Percentiles rank a stretch among this genome's conserved stretches.
These are phyloP conservation scores for Itoplectis maculator DNA, from an alignment of 2,888 invertebrate genomes.

Conservation along the genomic window DNA sequence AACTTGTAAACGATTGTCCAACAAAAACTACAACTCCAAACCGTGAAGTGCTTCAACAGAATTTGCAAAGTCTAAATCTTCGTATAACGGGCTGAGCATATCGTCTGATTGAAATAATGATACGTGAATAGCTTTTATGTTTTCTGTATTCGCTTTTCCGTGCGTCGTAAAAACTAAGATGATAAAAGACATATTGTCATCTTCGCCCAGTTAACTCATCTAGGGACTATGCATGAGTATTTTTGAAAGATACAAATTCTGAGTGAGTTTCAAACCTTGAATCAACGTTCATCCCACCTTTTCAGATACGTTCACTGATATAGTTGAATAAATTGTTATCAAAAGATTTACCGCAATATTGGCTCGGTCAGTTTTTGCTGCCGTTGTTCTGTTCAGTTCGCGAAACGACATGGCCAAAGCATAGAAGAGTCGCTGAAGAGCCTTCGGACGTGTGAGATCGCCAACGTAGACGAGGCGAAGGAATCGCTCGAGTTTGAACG, in stretches of 20 bases:
- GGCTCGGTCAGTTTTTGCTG: background rate
- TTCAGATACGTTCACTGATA: no score
- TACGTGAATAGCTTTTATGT: background rate
- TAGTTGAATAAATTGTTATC: background rate
- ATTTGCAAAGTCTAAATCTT: background rate
- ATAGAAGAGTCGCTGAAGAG: background rate
- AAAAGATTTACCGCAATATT: background rate
- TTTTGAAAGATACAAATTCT: background rate
- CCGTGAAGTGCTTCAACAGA: background rate
- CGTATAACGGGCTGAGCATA: background rate
- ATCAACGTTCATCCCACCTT: background rate
- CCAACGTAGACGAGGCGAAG: conserved; percentile 28
- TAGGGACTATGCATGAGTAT: background rate
- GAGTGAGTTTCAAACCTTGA: background rate
- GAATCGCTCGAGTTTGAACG: conserved; percentile 73
- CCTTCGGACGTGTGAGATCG: conserved; percentile 33
- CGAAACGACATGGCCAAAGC: background rate
- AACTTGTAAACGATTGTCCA: conserved; percentile 48
- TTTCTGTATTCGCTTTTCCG: background rate
- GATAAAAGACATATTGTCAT: background rate
- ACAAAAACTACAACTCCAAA: background rate
- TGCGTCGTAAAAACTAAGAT: background rate
- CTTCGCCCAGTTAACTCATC: background rate
- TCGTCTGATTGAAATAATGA: background rate
- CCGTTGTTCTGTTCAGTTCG: background rate